These are phyloP conservation scores for Ataeniobius toweri DNA, from an alignment of 2,797 vertebrate genomes.

Conservation along the genomic window DNA sequence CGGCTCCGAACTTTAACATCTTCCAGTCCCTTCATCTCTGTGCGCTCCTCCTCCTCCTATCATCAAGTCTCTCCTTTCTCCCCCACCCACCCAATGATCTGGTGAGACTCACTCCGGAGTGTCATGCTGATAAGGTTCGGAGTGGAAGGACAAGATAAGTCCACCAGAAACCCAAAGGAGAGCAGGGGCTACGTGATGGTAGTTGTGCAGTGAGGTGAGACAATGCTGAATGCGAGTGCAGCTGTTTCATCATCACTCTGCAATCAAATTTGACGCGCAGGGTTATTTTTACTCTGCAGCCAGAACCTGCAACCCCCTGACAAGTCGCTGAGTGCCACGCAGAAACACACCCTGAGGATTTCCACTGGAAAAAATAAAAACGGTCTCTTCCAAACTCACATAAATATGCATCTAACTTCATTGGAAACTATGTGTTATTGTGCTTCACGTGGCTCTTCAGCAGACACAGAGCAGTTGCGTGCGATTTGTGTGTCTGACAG, in stretches of 20 bases:
- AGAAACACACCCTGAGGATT: constrained; percentile 38
- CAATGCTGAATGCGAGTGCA: constrained; percentile 13
- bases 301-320: constrained; percentile 34
- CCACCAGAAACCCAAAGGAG: constrained; percentile 10
- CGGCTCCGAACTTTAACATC: constrained; percentile 63
- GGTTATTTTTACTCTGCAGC: constrained; percentile 65
- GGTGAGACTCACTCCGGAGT: constrained; percentile 32
- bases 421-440: constrained; percentile 29
- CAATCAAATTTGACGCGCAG: constrained; percentile 56
- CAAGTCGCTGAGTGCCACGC: constrained; percentile 30
- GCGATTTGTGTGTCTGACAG: constrained; percentile 75
- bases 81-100: constrained; percentile 23
- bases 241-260: constrained; percentile 59
- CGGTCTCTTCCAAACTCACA: constrained; percentile 7
- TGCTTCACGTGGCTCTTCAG: constrained; percentile 46
- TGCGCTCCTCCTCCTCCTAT: constrained; percentile 12
- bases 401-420: constrained; percentile 21
- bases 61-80: constrained; percentile 4
- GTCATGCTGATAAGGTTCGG: constrained; percentile 46
- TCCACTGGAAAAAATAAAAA: constrained; percentile 26
- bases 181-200: background rate
- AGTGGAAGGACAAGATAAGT: constrained; percentile 51
- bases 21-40: constrained; percentile 49
- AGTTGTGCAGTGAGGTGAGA: constrained; percentile 15
- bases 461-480: constrained; percentile 71